Evolutionary conservation across 2,797 vertebrate genomes (phyloP), one percentile per base, ranked within the genome.

Genomic region (Arnoldichthys spilopterus): DNA sequence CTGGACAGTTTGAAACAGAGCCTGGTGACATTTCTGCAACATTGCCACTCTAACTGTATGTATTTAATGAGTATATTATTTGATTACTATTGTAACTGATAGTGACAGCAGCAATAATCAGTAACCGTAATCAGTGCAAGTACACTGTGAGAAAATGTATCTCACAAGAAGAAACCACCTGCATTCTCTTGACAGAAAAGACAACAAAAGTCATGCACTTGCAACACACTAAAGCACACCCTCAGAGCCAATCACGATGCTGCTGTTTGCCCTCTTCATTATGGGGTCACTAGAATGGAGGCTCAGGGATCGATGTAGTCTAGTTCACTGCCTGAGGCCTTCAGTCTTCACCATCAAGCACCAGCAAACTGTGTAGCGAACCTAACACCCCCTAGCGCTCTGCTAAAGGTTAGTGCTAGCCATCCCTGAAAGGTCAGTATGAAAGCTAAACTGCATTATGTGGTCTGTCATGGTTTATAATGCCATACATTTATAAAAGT

Each of bases 401-500:
- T 32, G 56, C 28, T 74, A 83, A 85, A 83, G 82, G 82, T 81
- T 77, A 82, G 45, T 30, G 0, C 74, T 43, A 77, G 79, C 54
- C 73, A 79, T 77, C 64, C 69, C 76, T 79, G 69, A 85, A 85
- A 77, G 78, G 79, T 77, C 76, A 79, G 67, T 56, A 24, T 67
- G 51, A 47, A 11, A 61, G 64, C 76, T 9, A 15, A 63, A 58
- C 51, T 26, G 56, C 63, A 26, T 76, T 64, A 67, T 54, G 32
- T 54, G 45, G 9, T 56, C 24, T 76, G 53, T 77, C 61, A 76
- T 43, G 51, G 37, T 77, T 77, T 37, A 34, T 83, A 85, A 82
- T 83, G 70, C 53, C 64, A 77, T 20, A 74, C 81, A 85, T 81
- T 79, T 81, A 68, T 81, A 76, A 81, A 83, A 24, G 15, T 72